Conservation (phyloP, 2,113 vertebrate genomes). For the Chloropsis hardwickii region DNA sequence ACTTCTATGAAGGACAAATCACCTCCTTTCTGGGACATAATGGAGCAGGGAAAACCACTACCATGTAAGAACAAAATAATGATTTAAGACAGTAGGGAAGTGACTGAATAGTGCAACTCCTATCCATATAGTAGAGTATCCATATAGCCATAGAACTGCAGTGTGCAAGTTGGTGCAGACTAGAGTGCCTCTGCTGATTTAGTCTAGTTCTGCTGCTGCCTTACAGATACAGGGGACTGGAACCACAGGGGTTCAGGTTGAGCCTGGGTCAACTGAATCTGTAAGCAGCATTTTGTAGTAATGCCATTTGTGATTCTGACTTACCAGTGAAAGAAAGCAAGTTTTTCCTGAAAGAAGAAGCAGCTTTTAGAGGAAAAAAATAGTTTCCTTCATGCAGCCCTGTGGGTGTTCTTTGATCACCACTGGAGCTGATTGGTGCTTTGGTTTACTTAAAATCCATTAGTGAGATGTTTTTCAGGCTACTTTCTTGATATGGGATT, state of each 20-base stretch:
- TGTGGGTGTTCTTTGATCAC: not conserved
- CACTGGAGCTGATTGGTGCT: not conserved
- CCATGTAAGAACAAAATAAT: slow-evolving; percentile 83
- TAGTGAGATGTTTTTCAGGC: not conserved
- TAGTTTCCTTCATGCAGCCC: not conserved
- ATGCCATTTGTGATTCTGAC: not conserved
- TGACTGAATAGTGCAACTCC: not conserved
- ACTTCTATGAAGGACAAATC: slow-evolving; percentile 97
- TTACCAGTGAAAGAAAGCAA: not conserved
- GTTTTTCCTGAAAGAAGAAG: not conserved
- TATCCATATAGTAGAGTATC: fast-evolving
- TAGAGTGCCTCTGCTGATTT: not conserved
- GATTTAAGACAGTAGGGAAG: not conserved
- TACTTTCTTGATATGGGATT: not conserved
- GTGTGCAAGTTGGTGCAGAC: not conserved
- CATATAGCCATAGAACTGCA: not conserved
- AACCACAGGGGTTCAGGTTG: not conserved
- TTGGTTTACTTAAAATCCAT: not conserved
- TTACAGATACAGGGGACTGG: not conserved
- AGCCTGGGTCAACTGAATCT: not conserved
- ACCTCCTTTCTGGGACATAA: slow-evolving; percentile 97
- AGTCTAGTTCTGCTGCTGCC: not conserved
- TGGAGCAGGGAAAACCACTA: slow-evolving; percentile 97
- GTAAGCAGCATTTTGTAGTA: not conserved
- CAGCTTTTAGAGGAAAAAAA: not conserved